Evolutionary conservation across 2,113 vertebrate species (phyloP), one percentile per base, ranked within the genome.

Genomic region (Atractosteus spatula): DNA sequence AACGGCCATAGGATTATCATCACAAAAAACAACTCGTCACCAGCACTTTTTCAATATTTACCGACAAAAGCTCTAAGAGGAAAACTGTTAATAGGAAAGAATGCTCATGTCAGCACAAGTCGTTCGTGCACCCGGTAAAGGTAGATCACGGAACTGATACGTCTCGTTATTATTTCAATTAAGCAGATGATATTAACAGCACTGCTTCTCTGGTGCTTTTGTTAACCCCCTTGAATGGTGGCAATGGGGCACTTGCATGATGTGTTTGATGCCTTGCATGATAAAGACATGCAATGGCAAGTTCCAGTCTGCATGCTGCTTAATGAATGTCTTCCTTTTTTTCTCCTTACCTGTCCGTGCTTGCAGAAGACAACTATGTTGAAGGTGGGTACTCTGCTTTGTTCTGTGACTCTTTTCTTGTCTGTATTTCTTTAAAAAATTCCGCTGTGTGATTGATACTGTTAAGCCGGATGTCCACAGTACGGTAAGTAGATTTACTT

Each of bases 271-370:
- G 96, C 94, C 96, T 96, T 98, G 96, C 97, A 98, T 98, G 96
- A 91, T 83, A 80, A 91, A 90, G 79, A 94, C 96, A 98, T 98
- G 96, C 97, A 97, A 92, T 73, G 96, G 96, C 95, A 91, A 89
- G 91, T 94, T 92, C 90, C 86, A 91, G 94, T 96, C 93, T 99
- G 97, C 97, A 99, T 99, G 97, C 96, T 90, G 94, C 96, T 98
- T 97, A 98, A 96, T 95, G 92, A 97, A 96, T 97, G 93, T 98
- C 93, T 97, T 92, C 91, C 96, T 95, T 94, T 98, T 94, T 98
- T 91, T 99, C 93, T 96, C 93, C 95, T 89, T 96, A 93, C 94
- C 91, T 94, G 93, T 93, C 89, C 88, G 92, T 95, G 96, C 95
- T 94, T 94, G 92, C 96, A 98, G 97, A 98, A 95, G 97, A 99